These are phyloP conservation scores for Phalloptychus januarius DNA, from an alignment of 2,797 vertebrate species.

Conservation along the genomic window DNA sequence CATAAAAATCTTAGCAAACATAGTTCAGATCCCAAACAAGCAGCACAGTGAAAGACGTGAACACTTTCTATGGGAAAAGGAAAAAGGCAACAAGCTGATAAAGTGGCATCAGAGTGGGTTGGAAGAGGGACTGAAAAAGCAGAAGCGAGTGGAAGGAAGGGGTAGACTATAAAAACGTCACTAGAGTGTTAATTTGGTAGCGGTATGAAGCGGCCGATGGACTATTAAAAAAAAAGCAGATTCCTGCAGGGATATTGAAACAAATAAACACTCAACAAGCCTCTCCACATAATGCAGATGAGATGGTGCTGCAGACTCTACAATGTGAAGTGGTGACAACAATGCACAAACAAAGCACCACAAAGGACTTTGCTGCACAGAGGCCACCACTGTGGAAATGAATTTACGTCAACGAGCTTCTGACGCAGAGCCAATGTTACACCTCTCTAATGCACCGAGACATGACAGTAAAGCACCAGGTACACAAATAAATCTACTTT, in stretches of 20 bases:
- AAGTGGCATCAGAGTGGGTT: constrained; percentile 32
- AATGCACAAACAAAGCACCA: constrained; percentile 61
- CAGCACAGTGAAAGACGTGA: constrained; percentile 15
- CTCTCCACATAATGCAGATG: constrained; percentile 69
- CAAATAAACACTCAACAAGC: constrained; percentile 75
- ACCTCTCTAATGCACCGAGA: constrained; percentile 35
- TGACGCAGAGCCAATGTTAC: constrained; percentile 43
- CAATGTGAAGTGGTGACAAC: constrained; percentile 68
- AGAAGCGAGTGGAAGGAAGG: constrained; percentile 30
- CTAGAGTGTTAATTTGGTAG: constrained; percentile 65
- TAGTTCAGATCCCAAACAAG: constrained; percentile 49
- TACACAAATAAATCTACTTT: constrained; percentile 9
- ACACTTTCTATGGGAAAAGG: constrained; percentile 32
- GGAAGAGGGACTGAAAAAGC: constrained; percentile 44
- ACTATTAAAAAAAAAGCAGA: constrained; percentile 66
- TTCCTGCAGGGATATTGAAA: constrained; percentile 68
- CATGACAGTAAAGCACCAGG: constrained; percentile 19
- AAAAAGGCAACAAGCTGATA: constrained; percentile 36
- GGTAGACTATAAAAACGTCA: constrained; percentile 57
- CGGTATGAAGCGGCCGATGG: constrained; percentile 57
- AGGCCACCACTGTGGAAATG: constrained; percentile 51
- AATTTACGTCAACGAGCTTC: constrained; percentile 59
- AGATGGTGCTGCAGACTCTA: constrained; percentile 59
- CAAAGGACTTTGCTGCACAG: constrained; percentile 46
- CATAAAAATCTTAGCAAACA: constrained; percentile 55